phyloP scores from a whole-genome alignment of 2,113 vertebrate species.

The Odontophorus gujanensis region DNA sequence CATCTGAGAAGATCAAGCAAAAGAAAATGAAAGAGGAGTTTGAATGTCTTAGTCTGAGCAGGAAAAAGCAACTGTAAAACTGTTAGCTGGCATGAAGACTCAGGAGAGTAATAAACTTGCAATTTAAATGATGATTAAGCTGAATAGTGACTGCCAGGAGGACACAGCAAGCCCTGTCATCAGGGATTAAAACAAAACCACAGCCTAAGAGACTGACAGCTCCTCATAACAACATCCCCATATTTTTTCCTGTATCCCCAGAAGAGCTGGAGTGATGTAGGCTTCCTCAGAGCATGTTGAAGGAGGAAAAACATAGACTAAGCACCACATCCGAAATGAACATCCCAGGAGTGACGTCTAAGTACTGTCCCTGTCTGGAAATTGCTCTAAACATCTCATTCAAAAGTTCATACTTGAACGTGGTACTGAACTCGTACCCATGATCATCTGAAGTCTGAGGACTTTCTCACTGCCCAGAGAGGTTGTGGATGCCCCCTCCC shows the following conservation, averaged over 20 bases:
- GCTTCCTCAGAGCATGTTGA: neutral
- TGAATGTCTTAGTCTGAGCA: constrained; percentile 33
- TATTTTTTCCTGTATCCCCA: neutral
- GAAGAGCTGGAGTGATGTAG: neutral
- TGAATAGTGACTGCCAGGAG: constrained; percentile 22
- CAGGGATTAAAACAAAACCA: constrained; percentile 24
- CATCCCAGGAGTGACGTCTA: neutral
- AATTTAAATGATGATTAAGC: constrained; percentile 54
- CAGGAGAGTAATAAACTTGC: constrained; percentile 39
- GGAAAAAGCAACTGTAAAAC: constrained; percentile 32
- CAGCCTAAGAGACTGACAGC: constrained; percentile 9
- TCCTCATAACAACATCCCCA: neutral
- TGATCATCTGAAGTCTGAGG: neutral
- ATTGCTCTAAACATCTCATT: neutral
- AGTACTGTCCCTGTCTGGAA: neutral
- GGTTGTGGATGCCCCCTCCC: too few relatives aligned
- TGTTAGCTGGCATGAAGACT: constrained; percentile 10
- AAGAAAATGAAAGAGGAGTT: constrained; percentile 1
- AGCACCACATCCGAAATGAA: neutral
- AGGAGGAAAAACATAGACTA: neutral
- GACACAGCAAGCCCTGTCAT: constrained; percentile 25
- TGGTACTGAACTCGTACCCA: neutral
- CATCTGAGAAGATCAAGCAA: constrained; percentile 43
- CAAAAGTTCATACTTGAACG: neutral
- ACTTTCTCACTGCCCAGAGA: neutral